These are phyloP conservation scores for Danio jaintianensis DNA, from an alignment of 2,797 vertebrate genomes.

Conservation along the genomic window DNA sequence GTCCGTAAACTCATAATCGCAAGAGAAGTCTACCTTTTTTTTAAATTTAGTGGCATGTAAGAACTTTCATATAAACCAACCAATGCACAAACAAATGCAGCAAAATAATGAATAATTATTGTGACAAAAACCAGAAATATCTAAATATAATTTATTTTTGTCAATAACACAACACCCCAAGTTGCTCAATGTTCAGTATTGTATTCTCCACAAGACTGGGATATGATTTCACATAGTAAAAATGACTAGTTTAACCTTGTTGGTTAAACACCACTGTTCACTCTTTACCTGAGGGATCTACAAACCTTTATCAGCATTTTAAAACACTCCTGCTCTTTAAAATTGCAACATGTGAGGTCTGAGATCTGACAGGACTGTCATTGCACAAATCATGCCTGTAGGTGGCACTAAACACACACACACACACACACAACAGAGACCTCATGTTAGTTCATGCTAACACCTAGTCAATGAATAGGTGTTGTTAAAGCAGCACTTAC, in stretches of 20 bases:
- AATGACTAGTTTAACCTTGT: background rate
- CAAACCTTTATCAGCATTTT: constrained; percentile 3
- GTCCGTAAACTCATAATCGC: no score
- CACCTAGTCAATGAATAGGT: constrained; percentile 1
- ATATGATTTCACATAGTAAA: background rate
- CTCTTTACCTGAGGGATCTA: constrained; percentile 16
- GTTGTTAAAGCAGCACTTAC: constrained; percentile 37
- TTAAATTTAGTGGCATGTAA: no score
- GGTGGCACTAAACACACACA: constrained; percentile 59
- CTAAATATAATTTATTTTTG: no score
- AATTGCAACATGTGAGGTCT: background rate
- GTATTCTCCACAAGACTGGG: background rate
- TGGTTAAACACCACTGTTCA: constrained; percentile 7
- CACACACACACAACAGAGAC: constrained; percentile 52
- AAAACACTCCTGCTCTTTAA: constrained; percentile 15
- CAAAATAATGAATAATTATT: no score
- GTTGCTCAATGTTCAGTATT: background rate
- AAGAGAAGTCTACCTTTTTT: no score
- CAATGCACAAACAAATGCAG: no score
- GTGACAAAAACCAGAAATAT: no score
- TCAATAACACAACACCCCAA: no score
- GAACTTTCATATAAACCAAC: no score
- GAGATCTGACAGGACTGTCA: constrained; percentile 2
- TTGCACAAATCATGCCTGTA: constrained; percentile 46
- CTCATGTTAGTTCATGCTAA: constrained; percentile 50